phyloP scores from a whole-genome alignment of 1,140 invertebrate genomes.

The Brachionus koreanus region DNA sequence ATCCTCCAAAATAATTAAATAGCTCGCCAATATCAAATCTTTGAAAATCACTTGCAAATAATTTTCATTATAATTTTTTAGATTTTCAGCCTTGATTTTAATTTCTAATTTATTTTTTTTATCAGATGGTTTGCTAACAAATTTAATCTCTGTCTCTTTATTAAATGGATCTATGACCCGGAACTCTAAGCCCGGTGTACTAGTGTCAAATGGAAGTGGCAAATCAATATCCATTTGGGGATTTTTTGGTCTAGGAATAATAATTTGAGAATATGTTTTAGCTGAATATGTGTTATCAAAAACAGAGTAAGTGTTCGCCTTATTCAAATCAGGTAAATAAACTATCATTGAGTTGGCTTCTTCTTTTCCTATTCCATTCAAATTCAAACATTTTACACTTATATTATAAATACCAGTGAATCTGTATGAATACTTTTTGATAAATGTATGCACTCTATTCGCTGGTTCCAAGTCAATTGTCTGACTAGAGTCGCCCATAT shows the following conservation, averaged over 20 bases:
- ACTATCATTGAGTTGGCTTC: not conserved
- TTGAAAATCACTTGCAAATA: not conserved
- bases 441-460: not conserved
- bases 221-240: not conserved
- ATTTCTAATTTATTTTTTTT: not conserved
- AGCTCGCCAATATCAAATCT: not conserved
- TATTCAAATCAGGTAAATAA: not conserved
- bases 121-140: not conserved
- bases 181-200: not conserved
- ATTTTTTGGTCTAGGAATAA: not conserved
- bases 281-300: not conserved
- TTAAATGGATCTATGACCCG: not conserved
- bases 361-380: not conserved
- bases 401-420: slow-evolving; percentile 9
- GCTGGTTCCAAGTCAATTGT: not conserved
- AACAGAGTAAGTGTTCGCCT: not conserved
- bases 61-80: slow-evolving; percentile 14
- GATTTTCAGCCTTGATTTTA: not conserved
- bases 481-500: not conserved
- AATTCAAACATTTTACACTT: not conserved
- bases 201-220: not conserved
- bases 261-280: not conserved
- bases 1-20: slow-evolving; percentile 24
- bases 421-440: not conserved
- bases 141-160: not conserved